phyloP scores from a whole-genome alignment of 2,797 vertebrate species.

The Helarctos malayanus region DNA sequence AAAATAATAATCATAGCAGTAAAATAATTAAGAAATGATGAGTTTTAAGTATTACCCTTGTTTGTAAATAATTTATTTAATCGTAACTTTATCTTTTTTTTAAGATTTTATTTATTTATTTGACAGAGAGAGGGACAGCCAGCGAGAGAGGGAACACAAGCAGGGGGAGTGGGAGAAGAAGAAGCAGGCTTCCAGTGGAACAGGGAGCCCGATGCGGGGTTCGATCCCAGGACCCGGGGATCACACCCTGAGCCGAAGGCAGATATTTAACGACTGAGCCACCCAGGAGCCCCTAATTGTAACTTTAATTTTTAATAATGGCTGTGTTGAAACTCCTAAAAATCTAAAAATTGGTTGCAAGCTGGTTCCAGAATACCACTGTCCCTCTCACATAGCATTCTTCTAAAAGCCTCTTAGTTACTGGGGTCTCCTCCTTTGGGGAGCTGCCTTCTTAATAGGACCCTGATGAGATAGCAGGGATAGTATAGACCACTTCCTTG shows the following conservation, averaged over 20 bases:
- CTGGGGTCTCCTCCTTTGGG: not conserved
- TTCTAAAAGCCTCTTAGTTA: not conserved
- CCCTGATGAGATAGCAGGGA: not conserved
- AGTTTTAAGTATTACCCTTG: not conserved
- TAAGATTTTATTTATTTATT: no score
- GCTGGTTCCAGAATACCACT: not conserved
- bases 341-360: not conserved
- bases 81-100: constrained; percentile 26
- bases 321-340: constrained; percentile 18
- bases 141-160: no score
- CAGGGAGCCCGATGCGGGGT: no score
- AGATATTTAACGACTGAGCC: no score
- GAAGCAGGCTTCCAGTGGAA: no score
- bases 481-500: not conserved
- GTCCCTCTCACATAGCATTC: not conserved
- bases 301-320: constrained; percentile 58
- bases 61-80: constrained; percentile 17
- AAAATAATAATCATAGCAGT: not conserved
- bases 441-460: not conserved
- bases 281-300: not conserved
- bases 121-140: no score
- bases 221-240: no score
- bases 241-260: no score
- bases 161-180: no score
- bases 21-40: not conserved